Evolutionary conservation across 2,888 invertebrate species (phyloP).

Genomic region (Polylopha cassiicola): DNA sequence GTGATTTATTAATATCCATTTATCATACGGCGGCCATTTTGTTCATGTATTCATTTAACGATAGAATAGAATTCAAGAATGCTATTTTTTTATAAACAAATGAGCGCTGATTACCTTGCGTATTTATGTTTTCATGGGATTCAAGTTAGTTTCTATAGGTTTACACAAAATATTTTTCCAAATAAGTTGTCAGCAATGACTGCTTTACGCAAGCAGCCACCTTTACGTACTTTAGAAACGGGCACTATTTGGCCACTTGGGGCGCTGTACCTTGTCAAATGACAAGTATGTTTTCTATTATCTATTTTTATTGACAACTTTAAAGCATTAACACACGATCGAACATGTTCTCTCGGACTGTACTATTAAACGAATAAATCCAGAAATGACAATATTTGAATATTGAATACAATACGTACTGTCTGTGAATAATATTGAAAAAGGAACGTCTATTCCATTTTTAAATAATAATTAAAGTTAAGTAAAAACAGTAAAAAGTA

Average conservation of each 20-base stretch:
- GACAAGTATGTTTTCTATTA: constrained; percentile 1
- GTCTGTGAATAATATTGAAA: too few relatives aligned
- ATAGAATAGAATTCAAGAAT: constrained; percentile 1
- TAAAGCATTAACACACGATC: background rate
- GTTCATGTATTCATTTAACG: constrained; percentile 4
- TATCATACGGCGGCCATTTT: constrained; percentile 26
- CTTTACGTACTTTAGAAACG: constrained; percentile 51
- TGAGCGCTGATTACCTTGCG: constrained; percentile 39
- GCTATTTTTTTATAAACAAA: constrained; percentile 23
- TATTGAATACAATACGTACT: too few relatives aligned
- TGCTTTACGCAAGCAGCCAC: constrained; percentile 60
- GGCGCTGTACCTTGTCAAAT: background rate
- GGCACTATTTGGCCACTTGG: constrained; percentile 14
- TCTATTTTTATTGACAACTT: constrained; percentile 1
- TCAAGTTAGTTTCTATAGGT: constrained; percentile 55
- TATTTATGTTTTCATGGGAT: constrained; percentile 28
- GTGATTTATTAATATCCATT: background rate
- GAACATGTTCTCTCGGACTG: too few relatives aligned
- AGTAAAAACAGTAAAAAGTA: too few relatives aligned
- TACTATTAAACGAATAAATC: too few relatives aligned
- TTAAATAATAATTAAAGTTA: too few relatives aligned
- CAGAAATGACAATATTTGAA: too few relatives aligned
- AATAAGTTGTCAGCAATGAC: constrained; percentile 75
- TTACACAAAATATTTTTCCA: constrained; percentile 48
- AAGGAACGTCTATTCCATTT: too few relatives aligned